A percentile compares a stretch with the other conserved stretches of the same genome.
These are phyloP conservation scores for Fratercula arctica DNA, from an alignment of 2,797 vertebrate species.

Conservation along the genomic window DNA sequence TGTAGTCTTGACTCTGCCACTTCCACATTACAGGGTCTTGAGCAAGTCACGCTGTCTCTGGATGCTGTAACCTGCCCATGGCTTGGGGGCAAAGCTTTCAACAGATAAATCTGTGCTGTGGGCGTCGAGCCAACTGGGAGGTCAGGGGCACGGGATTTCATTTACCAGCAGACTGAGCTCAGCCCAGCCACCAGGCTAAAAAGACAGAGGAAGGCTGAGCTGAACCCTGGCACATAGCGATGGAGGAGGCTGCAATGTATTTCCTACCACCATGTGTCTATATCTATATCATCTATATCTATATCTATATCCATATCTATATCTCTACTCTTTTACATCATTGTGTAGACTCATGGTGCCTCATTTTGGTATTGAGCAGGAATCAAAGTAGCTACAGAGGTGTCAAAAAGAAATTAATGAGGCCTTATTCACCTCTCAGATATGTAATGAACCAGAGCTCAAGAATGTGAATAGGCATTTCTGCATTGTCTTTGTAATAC, in stretches of 20 bases:
- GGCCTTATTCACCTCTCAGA: not conserved
- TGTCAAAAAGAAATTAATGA: not conserved
- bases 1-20: not conserved
- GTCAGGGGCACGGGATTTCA: not conserved
- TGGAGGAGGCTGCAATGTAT: not conserved
- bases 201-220: not conserved
- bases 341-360: not conserved
- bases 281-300: too few species aligned
- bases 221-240: not conserved
- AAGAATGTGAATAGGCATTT: not conserved
- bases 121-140: not conserved
- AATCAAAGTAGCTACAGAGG: not conserved
- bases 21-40: not conserved
- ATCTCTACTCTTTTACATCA: not conserved
- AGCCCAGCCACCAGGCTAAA: not conserved
- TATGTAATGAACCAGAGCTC: not conserved
- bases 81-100: not conserved
- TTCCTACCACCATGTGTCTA: not conserved
- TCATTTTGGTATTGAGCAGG: not conserved
- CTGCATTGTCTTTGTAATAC: not conserved
- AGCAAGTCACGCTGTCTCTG: not conserved
- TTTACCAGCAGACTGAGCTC: not conserved
- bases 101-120: not conserved
- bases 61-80: not conserved
- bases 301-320: not conserved